phyloP scores from a whole-genome alignment of 1,140 invertebrate genomes.

The Drosophila hydei region DNA sequence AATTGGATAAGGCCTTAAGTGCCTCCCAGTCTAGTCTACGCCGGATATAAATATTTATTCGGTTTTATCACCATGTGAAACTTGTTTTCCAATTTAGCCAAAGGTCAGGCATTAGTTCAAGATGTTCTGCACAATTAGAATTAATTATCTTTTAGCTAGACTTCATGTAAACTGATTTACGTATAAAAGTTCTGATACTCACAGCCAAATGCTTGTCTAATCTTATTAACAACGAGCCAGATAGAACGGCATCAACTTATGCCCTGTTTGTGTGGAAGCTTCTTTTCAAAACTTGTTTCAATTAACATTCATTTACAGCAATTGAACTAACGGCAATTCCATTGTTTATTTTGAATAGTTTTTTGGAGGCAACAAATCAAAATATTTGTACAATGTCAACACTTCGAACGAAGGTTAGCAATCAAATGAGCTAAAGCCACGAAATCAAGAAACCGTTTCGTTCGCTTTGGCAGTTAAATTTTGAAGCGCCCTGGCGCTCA shows the following conservation, averaged over 20 bases:
- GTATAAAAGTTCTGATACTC: no score
- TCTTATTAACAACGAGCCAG: no score
- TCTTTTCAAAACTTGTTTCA: conserved; percentile 10
- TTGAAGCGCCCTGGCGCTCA: not conserved
- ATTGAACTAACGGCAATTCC: conserved; percentile 30
- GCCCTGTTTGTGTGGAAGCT: no score
- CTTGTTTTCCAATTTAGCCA: not conserved
- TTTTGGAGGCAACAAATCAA: conserved; percentile 52
- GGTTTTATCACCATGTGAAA: not conserved
- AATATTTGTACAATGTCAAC: conserved; percentile 72
- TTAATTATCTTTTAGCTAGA: not conserved
- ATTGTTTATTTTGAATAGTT: conserved; percentile 12
- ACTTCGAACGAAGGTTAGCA: conserved; percentile 57
- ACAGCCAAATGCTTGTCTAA: no score
- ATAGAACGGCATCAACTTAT: no score
- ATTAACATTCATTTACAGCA: conserved; percentile 5
- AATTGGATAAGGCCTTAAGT: conserved; percentile 17
- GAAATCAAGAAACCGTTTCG: conserved; percentile 48
- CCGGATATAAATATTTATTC: not conserved
- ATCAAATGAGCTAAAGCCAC: conserved; percentile 34
- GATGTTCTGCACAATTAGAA: no score
- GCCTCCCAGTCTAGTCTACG: not conserved
- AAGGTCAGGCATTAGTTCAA: not conserved
- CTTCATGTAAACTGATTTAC: not conserved
- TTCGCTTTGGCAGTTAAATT: conserved; percentile 28